These are phyloP conservation scores for Sturnus vulgaris DNA, from an alignment of 2,113 vertebrate species.

Conservation along the genomic window DNA sequence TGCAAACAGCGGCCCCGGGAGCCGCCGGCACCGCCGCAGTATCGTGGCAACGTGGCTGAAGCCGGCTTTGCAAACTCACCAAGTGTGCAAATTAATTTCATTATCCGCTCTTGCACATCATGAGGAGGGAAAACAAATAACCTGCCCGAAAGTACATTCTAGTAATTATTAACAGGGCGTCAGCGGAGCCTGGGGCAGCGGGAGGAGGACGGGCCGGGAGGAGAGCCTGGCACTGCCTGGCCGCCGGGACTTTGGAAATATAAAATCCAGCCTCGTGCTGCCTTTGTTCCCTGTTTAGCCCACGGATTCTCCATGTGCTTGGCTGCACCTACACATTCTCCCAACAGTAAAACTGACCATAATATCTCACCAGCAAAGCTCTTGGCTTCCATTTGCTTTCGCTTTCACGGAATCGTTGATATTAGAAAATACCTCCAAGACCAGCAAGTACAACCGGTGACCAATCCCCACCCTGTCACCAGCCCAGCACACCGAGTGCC, in stretches of 20 bases:
- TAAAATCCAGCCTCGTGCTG: neutral
- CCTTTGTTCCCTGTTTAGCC: neutral
- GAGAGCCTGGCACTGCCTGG: neutral
- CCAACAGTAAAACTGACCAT: neutral
- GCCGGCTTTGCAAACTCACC: conserved; percentile 72
- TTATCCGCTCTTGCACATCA: conserved; percentile 72
- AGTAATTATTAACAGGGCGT: conserved; percentile 42
- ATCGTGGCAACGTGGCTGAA: conserved; percentile 80
- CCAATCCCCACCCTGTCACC: neutral
- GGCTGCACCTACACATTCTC: neutral
- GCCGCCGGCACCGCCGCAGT: conserved; percentile 69
- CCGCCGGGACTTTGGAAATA: fast-evolving
- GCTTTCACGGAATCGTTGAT: neutral
- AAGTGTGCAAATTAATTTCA: conserved; percentile 80
- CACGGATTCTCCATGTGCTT: neutral
- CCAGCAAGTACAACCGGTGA: fast-evolving
- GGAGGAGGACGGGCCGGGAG: neutral
- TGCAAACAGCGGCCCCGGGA: conserved; percentile 71
- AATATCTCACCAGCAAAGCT: neutral
- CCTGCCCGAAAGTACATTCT: conserved; percentile 53
- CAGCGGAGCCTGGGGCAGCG: neutral
- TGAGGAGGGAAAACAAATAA: conserved; percentile 72
- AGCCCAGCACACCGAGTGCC: neutral
- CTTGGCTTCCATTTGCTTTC: neutral
- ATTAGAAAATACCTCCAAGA: neutral